Conservation (phyloP, 1,140 invertebrate genomes). For the Yoshiicerus persimilis region DNA sequence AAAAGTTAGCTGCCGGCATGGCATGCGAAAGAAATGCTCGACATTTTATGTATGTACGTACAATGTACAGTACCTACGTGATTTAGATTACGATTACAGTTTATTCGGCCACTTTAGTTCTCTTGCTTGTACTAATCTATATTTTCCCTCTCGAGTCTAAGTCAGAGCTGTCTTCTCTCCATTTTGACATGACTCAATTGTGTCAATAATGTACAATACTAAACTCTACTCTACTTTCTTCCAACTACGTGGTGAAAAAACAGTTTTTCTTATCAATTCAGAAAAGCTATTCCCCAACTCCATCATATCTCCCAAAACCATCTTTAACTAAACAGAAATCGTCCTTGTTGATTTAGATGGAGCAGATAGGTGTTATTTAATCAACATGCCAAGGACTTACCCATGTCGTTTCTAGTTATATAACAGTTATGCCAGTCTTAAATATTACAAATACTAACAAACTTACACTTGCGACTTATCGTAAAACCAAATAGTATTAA, state of each 20-base stretch:
- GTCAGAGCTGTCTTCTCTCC: background rate
- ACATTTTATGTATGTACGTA: background rate
- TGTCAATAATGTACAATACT: background rate
- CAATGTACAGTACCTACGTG: background rate
- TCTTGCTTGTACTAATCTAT: background rate
- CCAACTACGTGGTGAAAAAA: background rate
- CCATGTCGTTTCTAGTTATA: no score
- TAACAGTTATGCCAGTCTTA: no score
- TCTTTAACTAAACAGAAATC: background rate
- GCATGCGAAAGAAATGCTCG: background rate
- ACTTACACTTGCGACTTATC: no score
- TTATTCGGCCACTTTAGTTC: background rate
- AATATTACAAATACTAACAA: no score
- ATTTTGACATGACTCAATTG: background rate
- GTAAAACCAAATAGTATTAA: no score
- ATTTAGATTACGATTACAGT: slow-evolving; percentile 27
- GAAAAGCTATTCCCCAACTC: background rate
- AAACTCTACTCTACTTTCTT: background rate
- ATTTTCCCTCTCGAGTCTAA: background rate
- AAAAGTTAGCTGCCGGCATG: background rate
- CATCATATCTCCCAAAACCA: background rate
- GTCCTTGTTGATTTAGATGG: background rate
- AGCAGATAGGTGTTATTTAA: background rate
- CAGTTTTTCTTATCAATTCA: background rate
- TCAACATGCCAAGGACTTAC: background rate